Evolutionary conservation across 1,140 invertebrate genomes (phyloP).

Genomic region (Pinna nobilis): DNA sequence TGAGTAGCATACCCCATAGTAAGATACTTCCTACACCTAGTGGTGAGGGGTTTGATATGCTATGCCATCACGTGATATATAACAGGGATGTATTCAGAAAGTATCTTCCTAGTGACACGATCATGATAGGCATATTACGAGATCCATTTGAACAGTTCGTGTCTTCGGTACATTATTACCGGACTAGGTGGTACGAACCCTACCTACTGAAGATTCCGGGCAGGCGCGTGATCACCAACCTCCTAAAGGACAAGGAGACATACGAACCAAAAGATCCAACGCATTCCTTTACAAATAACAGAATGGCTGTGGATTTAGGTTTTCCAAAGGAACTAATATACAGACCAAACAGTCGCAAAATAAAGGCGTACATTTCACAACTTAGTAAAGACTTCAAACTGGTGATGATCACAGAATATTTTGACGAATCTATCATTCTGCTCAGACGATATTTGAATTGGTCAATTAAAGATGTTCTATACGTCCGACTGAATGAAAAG

Average conservation of each 20-base stretch:
- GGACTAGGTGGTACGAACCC: constrained; percentile 4
- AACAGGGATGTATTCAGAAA: constrained; percentile 26
- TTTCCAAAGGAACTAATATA: constrained; percentile 31
- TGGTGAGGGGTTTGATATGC: constrained; percentile 47
- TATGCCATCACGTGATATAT: constrained; percentile 56
- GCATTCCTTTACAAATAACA: constrained; percentile 49
- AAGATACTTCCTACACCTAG: constrained; percentile 31
- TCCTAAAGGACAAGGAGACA: constrained; percentile 20
- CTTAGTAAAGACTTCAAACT: constrained; percentile 71
- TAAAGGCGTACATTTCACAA: constrained; percentile 26
- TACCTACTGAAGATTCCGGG: constrained; percentile 23
- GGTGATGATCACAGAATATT: constrained; percentile 76
- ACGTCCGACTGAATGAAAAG: constrained; percentile 37
- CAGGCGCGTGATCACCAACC: constrained; percentile 16
- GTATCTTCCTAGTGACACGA: constrained; percentile 47
- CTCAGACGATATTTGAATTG: constrained; percentile 75
- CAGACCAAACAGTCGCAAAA: constrained; percentile 6
- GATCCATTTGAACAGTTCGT: constrained; percentile 48
- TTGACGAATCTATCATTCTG: constrained; percentile 77
- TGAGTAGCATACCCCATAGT: constrained; percentile 1
- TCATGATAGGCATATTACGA: constrained; percentile 50
- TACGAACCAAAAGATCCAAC: constrained; percentile 38
- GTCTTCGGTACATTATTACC: constrained; percentile 52
- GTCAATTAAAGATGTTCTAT: constrained; percentile 73
- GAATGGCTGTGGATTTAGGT: constrained; percentile 54